A percentile compares a stretch with the other conserved stretches of the same genome.
Conservation (phyloP, 2,797 vertebrate species). For the Cetoscarus ocellatus region DNA sequence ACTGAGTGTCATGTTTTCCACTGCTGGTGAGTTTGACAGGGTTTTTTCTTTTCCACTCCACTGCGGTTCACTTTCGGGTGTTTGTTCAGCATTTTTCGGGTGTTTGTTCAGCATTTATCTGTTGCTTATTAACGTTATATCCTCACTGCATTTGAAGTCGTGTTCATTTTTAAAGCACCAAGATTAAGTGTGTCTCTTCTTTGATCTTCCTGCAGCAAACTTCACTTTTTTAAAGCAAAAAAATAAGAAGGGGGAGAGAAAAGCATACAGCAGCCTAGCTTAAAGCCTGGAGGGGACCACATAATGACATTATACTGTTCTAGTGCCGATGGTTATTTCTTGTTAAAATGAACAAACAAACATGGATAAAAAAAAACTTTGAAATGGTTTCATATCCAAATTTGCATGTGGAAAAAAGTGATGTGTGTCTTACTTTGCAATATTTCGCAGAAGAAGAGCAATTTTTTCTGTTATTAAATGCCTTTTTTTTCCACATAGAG, state of each 20-base stretch:
- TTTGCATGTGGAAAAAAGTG: slow-evolving; percentile 72
- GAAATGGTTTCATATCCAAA: slow-evolving; percentile 83
- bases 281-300: slow-evolving; percentile 68
- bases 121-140: slow-evolving; percentile 60
- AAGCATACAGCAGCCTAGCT: slow-evolving; percentile 18
- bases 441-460: slow-evolving; percentile 34
- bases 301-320: slow-evolving; percentile 68
- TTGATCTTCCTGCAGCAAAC: slow-evolving; percentile 62
- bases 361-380: slow-evolving; percentile 7
- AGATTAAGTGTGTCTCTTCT: slow-evolving; percentile 60
- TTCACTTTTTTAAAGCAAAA: slow-evolving; percentile 10
- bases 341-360: slow-evolving; percentile 48
- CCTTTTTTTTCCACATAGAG: slow-evolving; percentile 1
- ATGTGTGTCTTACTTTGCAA: slow-evolving; percentile 37
- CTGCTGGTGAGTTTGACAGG: slow-evolving; percentile 31
- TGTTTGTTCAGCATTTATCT: slow-evolving; percentile 61
- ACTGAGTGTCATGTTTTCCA: slow-evolving; percentile 40
- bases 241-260: background rate
- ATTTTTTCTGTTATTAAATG: slow-evolving; percentile 26
- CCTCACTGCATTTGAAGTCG: slow-evolving; percentile 71
- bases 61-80: slow-evolving; percentile 38
- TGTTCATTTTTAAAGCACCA: slow-evolving; percentile 74
- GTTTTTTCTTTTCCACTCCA: slow-evolving; percentile 6
- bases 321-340: slow-evolving; percentile 51
- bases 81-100: slow-evolving; percentile 55